These are phyloP conservation scores for Centrocercus urophasianus DNA, from an alignment of 2,113 vertebrate genomes.

Conservation along the genomic window DNA sequence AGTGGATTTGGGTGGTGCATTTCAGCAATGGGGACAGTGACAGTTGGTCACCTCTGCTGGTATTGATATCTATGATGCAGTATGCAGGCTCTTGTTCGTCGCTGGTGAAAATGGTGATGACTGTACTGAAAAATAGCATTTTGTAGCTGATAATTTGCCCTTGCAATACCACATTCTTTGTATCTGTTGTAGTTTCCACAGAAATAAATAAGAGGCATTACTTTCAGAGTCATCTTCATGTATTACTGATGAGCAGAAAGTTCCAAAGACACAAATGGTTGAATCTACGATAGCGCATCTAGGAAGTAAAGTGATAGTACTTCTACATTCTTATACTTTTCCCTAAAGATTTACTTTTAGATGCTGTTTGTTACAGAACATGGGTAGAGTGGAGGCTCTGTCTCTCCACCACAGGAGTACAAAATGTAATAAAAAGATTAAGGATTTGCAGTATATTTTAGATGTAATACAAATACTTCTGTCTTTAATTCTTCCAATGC, in stretches of 20 bases:
- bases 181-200: too few relatives aligned
- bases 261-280: background rate
- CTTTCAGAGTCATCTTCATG: too few relatives aligned
- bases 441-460: background rate
- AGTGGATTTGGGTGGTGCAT: too few relatives aligned
- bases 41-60: too few relatives aligned
- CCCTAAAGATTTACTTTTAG: background rate
- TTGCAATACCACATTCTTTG: too few relatives aligned
- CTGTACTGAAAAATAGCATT: too few relatives aligned
- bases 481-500: background rate
- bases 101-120: too few relatives aligned
- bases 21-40: too few relatives aligned
- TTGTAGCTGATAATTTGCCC: too few relatives aligned
- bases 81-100: too few relatives aligned
- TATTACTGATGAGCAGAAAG: background rate
- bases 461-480: background rate
- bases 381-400: background rate
- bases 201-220: too few relatives aligned
- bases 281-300: background rate
- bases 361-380: background rate
- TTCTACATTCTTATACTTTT: background rate
- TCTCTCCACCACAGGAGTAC: background rate
- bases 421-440: background rate
- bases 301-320: background rate
- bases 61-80: too few relatives aligned